Evolutionary conservation across 2,888 invertebrate species (phyloP), one percentile per base, ranked within the genome.

Genomic region (Disparrhopalites patrizii): DNA sequence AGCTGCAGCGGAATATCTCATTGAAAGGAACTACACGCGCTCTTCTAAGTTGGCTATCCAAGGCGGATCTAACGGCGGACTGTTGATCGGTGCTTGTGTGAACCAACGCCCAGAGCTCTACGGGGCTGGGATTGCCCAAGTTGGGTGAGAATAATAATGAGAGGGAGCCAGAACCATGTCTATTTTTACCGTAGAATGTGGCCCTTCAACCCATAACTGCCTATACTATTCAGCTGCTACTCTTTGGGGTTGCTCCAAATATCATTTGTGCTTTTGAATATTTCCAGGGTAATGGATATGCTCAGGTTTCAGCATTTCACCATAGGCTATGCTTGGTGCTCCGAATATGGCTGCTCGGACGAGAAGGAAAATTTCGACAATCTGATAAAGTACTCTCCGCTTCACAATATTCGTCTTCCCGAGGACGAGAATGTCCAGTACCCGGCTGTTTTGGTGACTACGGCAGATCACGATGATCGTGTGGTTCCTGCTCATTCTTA

Each of bases 391-490:
- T 91, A 91, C 80, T 98, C 98, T 3, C 98, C 98, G 0, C 81
- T 98, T 40, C 98, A 99, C 81, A 98, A 96, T 79, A 87, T 97
- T 13, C 81, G 82, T 68, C 80, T 85, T 15, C 91, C 93, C 0
- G 77, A 80, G 58, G 81, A 72, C 18, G 73, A 75, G 30, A 73
- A 71, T 57, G 67, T 68, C 0, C 87, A 93, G 80, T 98, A 96
- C 83, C 98, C 98, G 7, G 88, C 96, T 15, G 89, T 89, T 15
- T 82, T 99, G 70, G 84, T 98, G 67, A 82, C 93, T 74, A 96
- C 97, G n/a, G 97, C 93, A 20, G 97, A 98, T 83, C 98, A 99
- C 81, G 98, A 98, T 82, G 97, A 98, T 82, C 87, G 98, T 54
- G 85, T 85, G 51, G 84, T 84, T 15, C 84, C 85, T n/a, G 78